Evolutionary conservation across 2,797 vertebrate genomes (phyloP), one percentile per base, ranked within the genome.

Genomic region (Esox lucius): DNA sequence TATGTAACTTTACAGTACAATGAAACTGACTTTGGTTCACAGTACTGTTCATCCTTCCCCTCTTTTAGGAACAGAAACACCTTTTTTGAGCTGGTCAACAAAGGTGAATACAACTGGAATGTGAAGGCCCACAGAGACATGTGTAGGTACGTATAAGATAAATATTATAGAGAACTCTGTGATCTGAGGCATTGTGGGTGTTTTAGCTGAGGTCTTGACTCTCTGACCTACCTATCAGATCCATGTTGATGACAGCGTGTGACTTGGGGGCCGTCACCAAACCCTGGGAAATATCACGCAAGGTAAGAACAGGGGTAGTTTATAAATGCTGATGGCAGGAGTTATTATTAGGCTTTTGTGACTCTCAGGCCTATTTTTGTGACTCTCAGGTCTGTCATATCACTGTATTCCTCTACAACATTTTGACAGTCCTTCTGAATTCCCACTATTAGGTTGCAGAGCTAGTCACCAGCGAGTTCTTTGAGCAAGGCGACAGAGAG

Each of bases 221-320:
- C 5, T 61, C 0, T 72, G 51, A 51, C 56, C 24, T 22, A 68
- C 16, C 64, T 66, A 42, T 90, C 92, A 99, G 98, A 94, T 99
- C 97, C 86, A 99, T 99, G 98, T 94, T 99, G 95, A 99, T 99
- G 98, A 99, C 98, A 81, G 98, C 98, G 13, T 99, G 97, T 93
- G 98, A 99, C 93, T 95, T 99, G 83, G 98, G 98, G 87, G 98
- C 98, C 74, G 98, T 97, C 89, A 99, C 98, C 79, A 99, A 99
- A 92, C 98, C 98, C 35, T 99, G 98, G 98, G 97, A 99, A 91
- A 99, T 96, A 93, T 99, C 98, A 39, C 94, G 95, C 92, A 97
- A 99, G 96, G 98, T 96, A 92, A 95, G 94, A 91, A 78, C 76
- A 39, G 61, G 9, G 5, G 2, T 26, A 24, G 2, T 42, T 28